phyloP scores from a whole-genome alignment of 2,888 invertebrate genomes.

The Nomada ferruginata region DNA sequence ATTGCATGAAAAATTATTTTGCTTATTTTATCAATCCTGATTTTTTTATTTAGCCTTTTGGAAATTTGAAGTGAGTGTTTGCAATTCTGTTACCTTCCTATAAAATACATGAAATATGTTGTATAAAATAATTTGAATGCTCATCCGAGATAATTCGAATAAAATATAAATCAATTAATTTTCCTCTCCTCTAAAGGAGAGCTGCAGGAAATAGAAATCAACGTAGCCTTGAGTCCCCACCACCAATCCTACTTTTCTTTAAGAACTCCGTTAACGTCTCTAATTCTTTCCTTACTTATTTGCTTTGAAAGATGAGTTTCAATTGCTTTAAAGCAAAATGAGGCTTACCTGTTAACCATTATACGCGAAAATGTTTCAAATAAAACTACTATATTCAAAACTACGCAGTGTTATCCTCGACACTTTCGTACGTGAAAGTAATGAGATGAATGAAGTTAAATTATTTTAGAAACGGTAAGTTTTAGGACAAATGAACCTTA shows the following conservation, averaged over 20 bases:
- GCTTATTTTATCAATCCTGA: not conserved
- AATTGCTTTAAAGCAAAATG: not conserved
- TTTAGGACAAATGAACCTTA: too few relatives aligned
- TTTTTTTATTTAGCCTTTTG: not conserved
- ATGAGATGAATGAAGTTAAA: too few relatives aligned
- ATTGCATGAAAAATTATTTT: not conserved
- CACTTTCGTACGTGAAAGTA: too few relatives aligned
- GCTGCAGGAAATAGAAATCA: slow-evolving; percentile 58
- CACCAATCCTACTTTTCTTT: slow-evolving; percentile 53
- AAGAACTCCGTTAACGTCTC: slow-evolving; percentile 43
- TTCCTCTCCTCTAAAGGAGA: slow-evolving; percentile 35
- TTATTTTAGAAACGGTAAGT: too few relatives aligned
- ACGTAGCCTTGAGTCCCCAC: slow-evolving; percentile 64
- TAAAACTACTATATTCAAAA: too few relatives aligned
- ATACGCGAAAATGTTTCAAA: too few relatives aligned
- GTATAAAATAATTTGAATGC: not conserved
- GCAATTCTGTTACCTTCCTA: too few relatives aligned
- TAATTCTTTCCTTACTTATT: slow-evolving; percentile 20
- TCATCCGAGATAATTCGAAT: not conserved
- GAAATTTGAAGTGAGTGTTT: not conserved
- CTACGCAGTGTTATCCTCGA: too few relatives aligned
- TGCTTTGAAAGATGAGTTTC: not conserved
- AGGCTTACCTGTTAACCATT: too few relatives aligned
- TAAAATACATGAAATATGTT: not conserved
- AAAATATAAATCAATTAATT: slow-evolving; percentile 19